Evolutionary conservation across 2,888 invertebrate species (phyloP).

Genomic region (Chydorus sphaericus): DNA sequence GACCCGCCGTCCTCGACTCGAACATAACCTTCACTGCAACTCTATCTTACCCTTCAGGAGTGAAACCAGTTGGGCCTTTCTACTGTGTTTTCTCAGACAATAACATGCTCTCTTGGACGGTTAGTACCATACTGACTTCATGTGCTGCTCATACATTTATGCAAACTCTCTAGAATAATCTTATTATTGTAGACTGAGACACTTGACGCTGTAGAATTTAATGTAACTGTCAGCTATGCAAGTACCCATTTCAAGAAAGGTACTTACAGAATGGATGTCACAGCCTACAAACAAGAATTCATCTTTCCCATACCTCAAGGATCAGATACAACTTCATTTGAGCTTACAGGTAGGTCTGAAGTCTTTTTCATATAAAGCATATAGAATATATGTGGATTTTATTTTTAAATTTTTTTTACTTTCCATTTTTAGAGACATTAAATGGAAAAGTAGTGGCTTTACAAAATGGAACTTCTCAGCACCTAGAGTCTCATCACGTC

Average conservation of each 20-base stretch:
- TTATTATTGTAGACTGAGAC: constrained; percentile 5
- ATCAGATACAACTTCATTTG: neutral
- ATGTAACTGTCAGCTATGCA: constrained; percentile 3
- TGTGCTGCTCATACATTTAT: neutral
- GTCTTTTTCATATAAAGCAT: too few species aligned
- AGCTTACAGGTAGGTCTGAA: constrained; percentile 8
- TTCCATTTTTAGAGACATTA: constrained; percentile 7
- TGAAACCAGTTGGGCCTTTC: constrained; percentile 4
- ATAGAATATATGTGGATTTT: too few species aligned
- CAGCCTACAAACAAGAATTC: constrained; percentile 10
- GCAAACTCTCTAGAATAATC: neutral
- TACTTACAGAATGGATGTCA: constrained; percentile 7
- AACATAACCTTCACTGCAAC: constrained; percentile 13
- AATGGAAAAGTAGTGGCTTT: constrained; percentile 9
- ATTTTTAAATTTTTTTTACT: neutral
- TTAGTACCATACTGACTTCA: too few species aligned
- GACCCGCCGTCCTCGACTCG: constrained; percentile 11
- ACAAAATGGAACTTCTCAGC: neutral
- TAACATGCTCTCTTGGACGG: neutral
- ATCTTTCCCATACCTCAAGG: constrained; percentile 13
- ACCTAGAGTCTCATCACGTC: constrained; percentile 1
- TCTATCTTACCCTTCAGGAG: constrained; percentile 3
- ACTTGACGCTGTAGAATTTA: constrained; percentile 3
- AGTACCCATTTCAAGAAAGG: constrained; percentile 6
- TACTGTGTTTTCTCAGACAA: constrained; percentile 13